A percentile compares a stretch with the other conserved stretches of the same genome.
phyloP scores from a whole-genome alignment of 1,140 invertebrate genomes.

The Trachymyrmex septentrionalis region DNA sequence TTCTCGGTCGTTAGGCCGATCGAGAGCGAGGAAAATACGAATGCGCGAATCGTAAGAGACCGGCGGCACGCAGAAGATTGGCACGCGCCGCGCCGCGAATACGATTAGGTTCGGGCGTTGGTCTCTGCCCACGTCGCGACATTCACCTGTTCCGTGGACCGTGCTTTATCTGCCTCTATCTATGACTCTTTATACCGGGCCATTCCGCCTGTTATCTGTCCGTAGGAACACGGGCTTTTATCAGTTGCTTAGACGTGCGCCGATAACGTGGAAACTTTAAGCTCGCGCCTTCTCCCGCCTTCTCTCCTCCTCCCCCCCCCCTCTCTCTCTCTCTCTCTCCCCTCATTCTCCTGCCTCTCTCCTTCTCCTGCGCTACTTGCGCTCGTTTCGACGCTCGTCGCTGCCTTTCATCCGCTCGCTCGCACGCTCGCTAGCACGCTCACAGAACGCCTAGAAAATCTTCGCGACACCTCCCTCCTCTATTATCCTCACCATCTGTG shows the following conservation, averaged over 20 bases:
- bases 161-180: slow-evolving; percentile 84
- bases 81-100: slow-evolving; percentile 27
- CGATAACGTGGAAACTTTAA: slow-evolving; percentile 82
- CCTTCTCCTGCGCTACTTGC: slow-evolving; percentile 19
- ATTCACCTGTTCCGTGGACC: slow-evolving; percentile 84
- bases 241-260: slow-evolving; percentile 85
- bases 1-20: neutral
- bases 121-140: slow-evolving; percentile 77
- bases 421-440: neutral
- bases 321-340: slow-evolving; percentile 42
- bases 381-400: slow-evolving; percentile 50
- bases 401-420: slow-evolving; percentile 29
- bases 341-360: slow-evolving; percentile 50
- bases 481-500: neutral
- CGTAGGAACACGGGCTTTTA: slow-evolving; percentile 83
- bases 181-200: slow-evolving; percentile 84
- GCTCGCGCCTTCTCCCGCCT: slow-evolving; percentile 61
- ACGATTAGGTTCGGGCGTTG: slow-evolving; percentile 80
- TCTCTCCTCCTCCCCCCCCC: slow-evolving; percentile 55
- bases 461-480: slow-evolving; percentile 10
- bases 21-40: slow-evolving; percentile 36
- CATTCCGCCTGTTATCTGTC: slow-evolving; percentile 84
- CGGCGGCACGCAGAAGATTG: slow-evolving; percentile 28
- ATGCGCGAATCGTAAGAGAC: slow-evolving; percentile 2
- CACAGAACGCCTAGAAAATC: slow-evolving; percentile 47